A percentile compares a stretch with the other conserved stretches of the same genome.
Conservation (phyloP, 2,113 vertebrate genomes). For the Brachyhypopomus occidentalis region DNA sequence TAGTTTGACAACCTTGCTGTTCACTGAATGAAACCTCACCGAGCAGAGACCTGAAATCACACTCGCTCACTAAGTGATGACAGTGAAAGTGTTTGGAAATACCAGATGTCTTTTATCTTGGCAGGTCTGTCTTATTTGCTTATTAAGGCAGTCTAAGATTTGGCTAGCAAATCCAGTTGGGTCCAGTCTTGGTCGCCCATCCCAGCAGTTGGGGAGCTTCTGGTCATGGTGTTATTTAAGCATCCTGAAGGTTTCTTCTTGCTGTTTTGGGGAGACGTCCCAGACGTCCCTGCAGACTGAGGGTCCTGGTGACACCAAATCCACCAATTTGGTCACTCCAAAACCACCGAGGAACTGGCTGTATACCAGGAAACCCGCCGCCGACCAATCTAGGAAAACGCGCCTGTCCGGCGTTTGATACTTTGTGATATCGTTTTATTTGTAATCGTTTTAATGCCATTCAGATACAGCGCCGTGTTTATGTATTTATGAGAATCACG, state of each 20-base stretch:
- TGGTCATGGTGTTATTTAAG: conserved; percentile 21
- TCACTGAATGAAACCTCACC: conserved; percentile 51
- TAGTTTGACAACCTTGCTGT: conserved; percentile 64
- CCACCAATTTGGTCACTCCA: background rate
- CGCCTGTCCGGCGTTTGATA: too few relatives aligned
- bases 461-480: too few relatives aligned
- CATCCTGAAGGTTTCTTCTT: conserved; percentile 44
- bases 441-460: too few relatives aligned
- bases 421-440: too few relatives aligned
- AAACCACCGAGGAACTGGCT: background rate
- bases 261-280: conserved; percentile 9
- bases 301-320: conserved; percentile 9
- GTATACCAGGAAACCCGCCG: background rate
- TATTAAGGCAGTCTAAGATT: conserved; percentile 59
- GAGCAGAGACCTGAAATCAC: conserved; percentile 59
- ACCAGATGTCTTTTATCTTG: conserved; percentile 61
- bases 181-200: conserved; percentile 54
- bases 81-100: conserved; percentile 71
- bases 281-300: conserved; percentile 13
- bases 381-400: background rate
- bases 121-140: conserved; percentile 62
- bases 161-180: conserved; percentile 61
- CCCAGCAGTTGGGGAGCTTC: conserved; percentile 24
- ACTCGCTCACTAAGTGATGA: conserved; percentile 59
- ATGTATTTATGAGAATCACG: background rate